Percentiles rank a stretch among this genome's conserved stretches.
phyloP scores from a whole-genome alignment of 2,888 invertebrate genomes.

The Gibbula magus region DNA sequence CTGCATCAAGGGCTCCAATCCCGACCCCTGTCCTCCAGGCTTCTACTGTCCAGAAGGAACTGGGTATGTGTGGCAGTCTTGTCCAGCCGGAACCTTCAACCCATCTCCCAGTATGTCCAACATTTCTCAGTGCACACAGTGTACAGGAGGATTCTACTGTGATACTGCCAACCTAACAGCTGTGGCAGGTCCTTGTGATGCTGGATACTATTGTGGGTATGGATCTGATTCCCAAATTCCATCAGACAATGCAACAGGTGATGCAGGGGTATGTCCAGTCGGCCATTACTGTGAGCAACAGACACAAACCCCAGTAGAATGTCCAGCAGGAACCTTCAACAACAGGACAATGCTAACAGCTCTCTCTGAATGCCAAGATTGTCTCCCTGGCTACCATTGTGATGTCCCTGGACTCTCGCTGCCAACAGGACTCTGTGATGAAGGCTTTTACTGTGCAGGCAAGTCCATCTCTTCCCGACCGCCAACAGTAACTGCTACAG shows the following conservation, averaged over 20 bases:
- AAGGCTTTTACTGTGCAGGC: slow-evolving; percentile 68
- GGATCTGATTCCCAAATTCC: slow-evolving; percentile 65
- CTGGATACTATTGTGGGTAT: slow-evolving; percentile 68
- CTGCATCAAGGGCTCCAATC: slow-evolving; percentile 63
- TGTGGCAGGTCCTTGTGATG: slow-evolving; percentile 65
- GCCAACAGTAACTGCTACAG: slow-evolving; percentile 50
- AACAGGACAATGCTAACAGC: slow-evolving; percentile 59
- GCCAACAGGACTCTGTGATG: slow-evolving; percentile 43
- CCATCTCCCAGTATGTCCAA: slow-evolving; percentile 54
- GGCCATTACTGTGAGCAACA: slow-evolving; percentile 68
- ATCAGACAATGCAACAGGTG: slow-evolving; percentile 52
- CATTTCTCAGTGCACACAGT: slow-evolving; percentile 64
- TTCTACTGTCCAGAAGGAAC: slow-evolving; percentile 66
- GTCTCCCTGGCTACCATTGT: slow-evolving; percentile 69
- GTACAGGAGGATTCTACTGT: slow-evolving; percentile 70
- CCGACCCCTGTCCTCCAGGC: slow-evolving; percentile 66
- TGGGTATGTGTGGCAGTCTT: slow-evolving; percentile 64
- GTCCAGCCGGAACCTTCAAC: slow-evolving; percentile 70
- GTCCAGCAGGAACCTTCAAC: slow-evolving; percentile 71
- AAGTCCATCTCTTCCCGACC: slow-evolving; percentile 66
- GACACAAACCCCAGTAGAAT: slow-evolving; percentile 63
- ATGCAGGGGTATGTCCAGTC: slow-evolving; percentile 67
- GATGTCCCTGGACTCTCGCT: slow-evolving; percentile 61
- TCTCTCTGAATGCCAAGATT: slow-evolving; percentile 59
- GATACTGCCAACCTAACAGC: slow-evolving; percentile 60